Percentiles rank a stretch among this genome's conserved stretches.
These are phyloP conservation scores for Chloroclysta siterata DNA, from an alignment of 2,888 invertebrate species.

Conservation along the genomic window DNA sequence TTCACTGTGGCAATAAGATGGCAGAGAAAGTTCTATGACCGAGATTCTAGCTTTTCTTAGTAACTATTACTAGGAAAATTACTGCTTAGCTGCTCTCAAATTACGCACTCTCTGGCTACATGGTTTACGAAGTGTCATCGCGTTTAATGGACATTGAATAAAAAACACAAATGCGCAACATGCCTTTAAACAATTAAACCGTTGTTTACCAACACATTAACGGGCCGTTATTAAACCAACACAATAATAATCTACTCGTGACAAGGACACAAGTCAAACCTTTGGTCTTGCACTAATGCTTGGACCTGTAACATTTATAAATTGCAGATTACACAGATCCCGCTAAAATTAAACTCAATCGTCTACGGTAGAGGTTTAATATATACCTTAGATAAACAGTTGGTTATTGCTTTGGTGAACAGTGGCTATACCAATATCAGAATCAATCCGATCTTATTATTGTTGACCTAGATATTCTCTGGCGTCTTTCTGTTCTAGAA, in stretches of 20 bases:
- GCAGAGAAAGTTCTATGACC: constrained; percentile 40
- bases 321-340: not conserved
- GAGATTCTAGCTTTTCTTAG: constrained; percentile 38
- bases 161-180: constrained; percentile 12
- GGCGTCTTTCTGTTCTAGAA: constrained; percentile 4
- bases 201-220: constrained; percentile 4
- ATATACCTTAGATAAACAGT: not conserved
- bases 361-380: not conserved
- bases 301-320: no score
- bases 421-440: not conserved
- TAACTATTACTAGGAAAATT: constrained; percentile 30
- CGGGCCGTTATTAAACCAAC: not conserved
- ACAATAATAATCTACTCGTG: not conserved
- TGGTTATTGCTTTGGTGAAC: constrained; percentile 1
- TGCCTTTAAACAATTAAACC: not conserved
- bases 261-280: not conserved
- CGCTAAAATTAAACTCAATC: not conserved
- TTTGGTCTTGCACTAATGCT: not conserved
- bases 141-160: constrained; percentile 7
- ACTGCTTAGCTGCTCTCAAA: constrained; percentile 25
- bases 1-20: constrained; percentile 10
- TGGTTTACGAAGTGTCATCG: constrained; percentile 17
- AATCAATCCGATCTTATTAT: constrained; percentile 21
- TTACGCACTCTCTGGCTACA: constrained; percentile 17
- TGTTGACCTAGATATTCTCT: constrained; percentile 20